These are phyloP conservation scores for Nomada lathburiana DNA, from an alignment of 2,888 invertebrate genomes.

Conservation along the genomic window DNA sequence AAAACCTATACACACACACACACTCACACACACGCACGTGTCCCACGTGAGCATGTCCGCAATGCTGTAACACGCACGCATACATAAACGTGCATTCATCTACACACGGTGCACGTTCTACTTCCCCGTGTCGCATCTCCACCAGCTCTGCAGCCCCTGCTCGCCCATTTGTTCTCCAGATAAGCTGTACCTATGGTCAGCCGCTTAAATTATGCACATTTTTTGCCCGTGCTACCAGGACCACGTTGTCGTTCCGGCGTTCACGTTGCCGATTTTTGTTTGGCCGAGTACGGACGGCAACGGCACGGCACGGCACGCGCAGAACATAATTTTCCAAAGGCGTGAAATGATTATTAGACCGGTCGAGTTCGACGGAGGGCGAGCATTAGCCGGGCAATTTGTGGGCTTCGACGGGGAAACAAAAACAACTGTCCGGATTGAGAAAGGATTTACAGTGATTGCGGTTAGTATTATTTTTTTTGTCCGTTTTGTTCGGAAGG, in stretches of 20 bases:
- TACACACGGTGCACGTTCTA: slow-evolving; percentile 47
- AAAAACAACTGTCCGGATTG: too few relatives aligned
- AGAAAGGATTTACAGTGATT: too few relatives aligned
- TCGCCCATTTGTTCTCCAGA: slow-evolving; percentile 72
- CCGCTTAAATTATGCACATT: slow-evolving; percentile 59
- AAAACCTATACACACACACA: slow-evolving; percentile 59
- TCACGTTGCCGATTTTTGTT: slow-evolving; percentile 28
- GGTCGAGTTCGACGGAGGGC: neutral
- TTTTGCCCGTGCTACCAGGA: slow-evolving; percentile 32
- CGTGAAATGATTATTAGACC: neutral
- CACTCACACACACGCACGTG: slow-evolving; percentile 42
- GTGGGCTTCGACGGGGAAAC: neutral
- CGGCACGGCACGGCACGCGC: neutral
- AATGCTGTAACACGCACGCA: slow-evolving; percentile 64
- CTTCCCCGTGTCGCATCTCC: slow-evolving; percentile 59
- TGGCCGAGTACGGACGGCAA: neutral
- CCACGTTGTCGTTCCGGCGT: slow-evolving; percentile 27
- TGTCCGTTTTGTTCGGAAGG: too few relatives aligned
- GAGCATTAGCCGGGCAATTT: neutral
- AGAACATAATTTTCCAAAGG: neutral
- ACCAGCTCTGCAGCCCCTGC: slow-evolving; percentile 49
- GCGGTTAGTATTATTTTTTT: too few relatives aligned
- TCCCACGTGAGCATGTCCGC: slow-evolving; percentile 50
- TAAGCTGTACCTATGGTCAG: slow-evolving; percentile 62
- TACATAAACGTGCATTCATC: neutral